phyloP scores from a whole-genome alignment of 2,888 invertebrate species.

The Latrodectus hesperus region DNA sequence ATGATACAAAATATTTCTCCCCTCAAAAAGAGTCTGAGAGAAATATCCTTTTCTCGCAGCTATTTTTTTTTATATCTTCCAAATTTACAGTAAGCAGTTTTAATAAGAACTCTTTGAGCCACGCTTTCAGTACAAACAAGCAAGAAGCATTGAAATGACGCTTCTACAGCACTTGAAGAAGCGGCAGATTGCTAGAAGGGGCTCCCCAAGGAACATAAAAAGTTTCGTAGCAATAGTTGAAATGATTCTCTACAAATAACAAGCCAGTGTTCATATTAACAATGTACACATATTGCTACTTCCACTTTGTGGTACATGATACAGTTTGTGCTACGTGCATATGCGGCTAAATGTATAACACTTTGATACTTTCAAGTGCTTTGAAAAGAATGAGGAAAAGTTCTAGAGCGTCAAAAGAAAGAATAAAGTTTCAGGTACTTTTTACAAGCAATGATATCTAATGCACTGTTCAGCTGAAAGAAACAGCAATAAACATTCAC shows the following conservation, averaged over 20 bases:
- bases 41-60: conserved; percentile 44
- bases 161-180: not conserved
- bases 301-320: conserved; percentile 28
- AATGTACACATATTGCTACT: conserved; percentile 37
- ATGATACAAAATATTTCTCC: conserved; percentile 65
- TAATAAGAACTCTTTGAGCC: conserved; percentile 46
- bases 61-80: conserved; percentile 19
- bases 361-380: conserved; percentile 46
- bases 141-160: not conserved
- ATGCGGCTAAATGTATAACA: conserved; percentile 63
- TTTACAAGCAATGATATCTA: conserved; percentile 30
- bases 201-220: conserved; percentile 41
- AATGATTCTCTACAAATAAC: conserved; percentile 7
- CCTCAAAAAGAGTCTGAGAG: conserved; percentile 40
- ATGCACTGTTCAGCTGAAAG: conserved; percentile 27
- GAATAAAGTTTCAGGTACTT: conserved; percentile 40
- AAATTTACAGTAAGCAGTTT: conserved; percentile 38
- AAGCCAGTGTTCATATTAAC: conserved; percentile 16
- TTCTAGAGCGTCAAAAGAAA: conserved; percentile 29
- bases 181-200: conserved; percentile 23
- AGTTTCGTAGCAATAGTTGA: conserved; percentile 19
- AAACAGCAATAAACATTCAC: conserved; percentile 24
- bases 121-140: not conserved
- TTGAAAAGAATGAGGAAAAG: not conserved
- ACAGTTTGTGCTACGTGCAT: conserved; percentile 65